phyloP scores from a whole-genome alignment of 2,888 invertebrate species.

The Amiota mariae region DNA sequence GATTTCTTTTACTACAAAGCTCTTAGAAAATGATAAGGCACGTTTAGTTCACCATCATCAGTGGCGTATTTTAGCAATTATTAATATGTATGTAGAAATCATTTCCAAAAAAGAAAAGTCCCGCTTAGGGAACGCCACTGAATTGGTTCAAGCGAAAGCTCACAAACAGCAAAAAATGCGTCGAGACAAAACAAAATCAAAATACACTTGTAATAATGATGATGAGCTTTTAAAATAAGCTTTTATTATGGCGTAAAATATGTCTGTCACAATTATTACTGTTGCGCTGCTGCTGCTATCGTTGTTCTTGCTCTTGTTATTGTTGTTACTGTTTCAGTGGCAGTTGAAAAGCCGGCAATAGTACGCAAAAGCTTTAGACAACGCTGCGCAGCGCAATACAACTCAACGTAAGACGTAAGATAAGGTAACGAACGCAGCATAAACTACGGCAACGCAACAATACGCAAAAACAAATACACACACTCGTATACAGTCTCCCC shows the following conservation, averaged over 20 bases:
- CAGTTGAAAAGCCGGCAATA: slow-evolving; percentile 11
- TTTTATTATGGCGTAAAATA: background rate
- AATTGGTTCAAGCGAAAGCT: slow-evolving; percentile 39
- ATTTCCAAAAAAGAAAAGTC: no score
- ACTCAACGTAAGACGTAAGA: no score
- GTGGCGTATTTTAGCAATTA: no score
- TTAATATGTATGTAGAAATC: no score
- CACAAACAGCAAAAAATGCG: slow-evolving; percentile 27
- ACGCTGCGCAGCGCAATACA: background rate
- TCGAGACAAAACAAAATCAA: background rate
- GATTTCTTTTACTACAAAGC: slow-evolving; percentile 37
- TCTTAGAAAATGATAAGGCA: no score
- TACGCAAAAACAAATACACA: slow-evolving; percentile 14
- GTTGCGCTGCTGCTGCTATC: background rate
- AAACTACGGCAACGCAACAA: background rate
- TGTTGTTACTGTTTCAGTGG: background rate
- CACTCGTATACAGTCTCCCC: background rate
- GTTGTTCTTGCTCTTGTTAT: background rate
- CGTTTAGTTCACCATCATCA: no score
- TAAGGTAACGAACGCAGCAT: no score
- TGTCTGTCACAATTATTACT: background rate
- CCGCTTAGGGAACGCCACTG: no score
- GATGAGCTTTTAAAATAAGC: background rate
- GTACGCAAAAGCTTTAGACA: background rate
- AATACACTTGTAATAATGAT: background rate